These are phyloP conservation scores for Clytia hemisphaerica DNA, from an alignment of 30 jellyfish, hydroid and myxozoan genomes.

Conservation along the genomic window DNA sequence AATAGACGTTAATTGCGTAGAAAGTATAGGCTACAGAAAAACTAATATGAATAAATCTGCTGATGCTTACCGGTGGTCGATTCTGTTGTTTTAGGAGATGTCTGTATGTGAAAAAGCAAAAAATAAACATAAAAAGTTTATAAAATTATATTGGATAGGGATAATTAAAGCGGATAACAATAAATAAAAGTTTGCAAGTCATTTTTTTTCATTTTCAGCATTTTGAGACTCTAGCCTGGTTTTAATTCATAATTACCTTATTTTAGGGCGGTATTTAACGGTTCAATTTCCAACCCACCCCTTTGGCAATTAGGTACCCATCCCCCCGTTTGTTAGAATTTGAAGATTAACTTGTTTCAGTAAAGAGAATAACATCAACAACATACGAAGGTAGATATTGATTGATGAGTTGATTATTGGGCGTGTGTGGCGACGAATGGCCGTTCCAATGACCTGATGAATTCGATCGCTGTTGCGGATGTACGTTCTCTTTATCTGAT, in stretches of 20 bases:
- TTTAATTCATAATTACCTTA: too few species aligned
- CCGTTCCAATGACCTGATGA: neutral
- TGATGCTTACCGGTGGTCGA: conserved; percentile 31
- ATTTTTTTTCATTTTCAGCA: too few species aligned
- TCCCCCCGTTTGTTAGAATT: too few species aligned
- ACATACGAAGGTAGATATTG: conserved; percentile 19
- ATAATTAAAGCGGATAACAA: neutral
- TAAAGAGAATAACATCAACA: too few species aligned
- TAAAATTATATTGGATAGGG: neutral
- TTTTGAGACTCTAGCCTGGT: too few species aligned
- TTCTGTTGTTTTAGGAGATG: conserved; percentile 23
- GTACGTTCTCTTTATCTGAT: conserved; percentile 6
- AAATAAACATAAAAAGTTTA: neutral
- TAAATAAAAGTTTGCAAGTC: too few species aligned
- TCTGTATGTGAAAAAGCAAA: neutral
- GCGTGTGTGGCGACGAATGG: conserved; percentile 7
- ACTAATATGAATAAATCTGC: too few species aligned
- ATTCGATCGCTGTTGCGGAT: neutral
- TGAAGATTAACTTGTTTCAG: too few species aligned
- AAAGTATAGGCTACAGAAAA: too few species aligned
- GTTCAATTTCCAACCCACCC: too few species aligned
- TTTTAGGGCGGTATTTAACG: too few species aligned
- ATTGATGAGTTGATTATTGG: neutral
- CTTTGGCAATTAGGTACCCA: neutral
- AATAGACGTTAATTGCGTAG: too few species aligned